phyloP scores from a whole-genome alignment of 2,797 vertebrate species.

The Karalla daura region DNA sequence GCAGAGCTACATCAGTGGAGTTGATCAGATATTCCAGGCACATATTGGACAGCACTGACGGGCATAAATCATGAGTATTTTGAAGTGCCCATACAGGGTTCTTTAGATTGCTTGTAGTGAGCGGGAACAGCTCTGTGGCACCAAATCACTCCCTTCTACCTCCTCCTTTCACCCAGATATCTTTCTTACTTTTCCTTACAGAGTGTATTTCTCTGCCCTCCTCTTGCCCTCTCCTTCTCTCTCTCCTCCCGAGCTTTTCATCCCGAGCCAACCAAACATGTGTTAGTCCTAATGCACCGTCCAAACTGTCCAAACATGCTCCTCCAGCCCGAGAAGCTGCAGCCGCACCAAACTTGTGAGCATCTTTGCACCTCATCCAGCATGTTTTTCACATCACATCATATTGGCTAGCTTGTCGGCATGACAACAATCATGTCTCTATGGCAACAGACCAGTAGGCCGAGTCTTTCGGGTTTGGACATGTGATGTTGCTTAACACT shows the following conservation, averaged over 20 bases:
- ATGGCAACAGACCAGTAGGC: slow-evolving; percentile 73
- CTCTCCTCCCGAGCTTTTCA: slow-evolving; percentile 31
- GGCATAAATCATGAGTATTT: slow-evolving; percentile 78
- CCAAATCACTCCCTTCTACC: slow-evolving; percentile 39
- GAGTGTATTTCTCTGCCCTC: slow-evolving; percentile 52
- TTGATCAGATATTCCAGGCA: slow-evolving; percentile 77
- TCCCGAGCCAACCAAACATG: slow-evolving; percentile 41
- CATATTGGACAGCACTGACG: slow-evolving; percentile 66
- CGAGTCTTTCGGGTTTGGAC: slow-evolving; percentile 50
- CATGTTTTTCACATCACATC: slow-evolving; percentile 41
- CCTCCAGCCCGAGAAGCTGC: slow-evolving; percentile 37
- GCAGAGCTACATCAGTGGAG: slow-evolving; percentile 59
- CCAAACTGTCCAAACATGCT: slow-evolving; percentile 16
- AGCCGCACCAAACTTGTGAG: slow-evolving; percentile 38
- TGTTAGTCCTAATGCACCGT: slow-evolving; percentile 44
- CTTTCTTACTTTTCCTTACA: slow-evolving; percentile 47
- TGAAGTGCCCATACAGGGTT: slow-evolving; percentile 69
- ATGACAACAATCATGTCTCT: slow-evolving; percentile 76
- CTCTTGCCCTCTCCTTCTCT: slow-evolving; percentile 28
- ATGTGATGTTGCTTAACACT: slow-evolving; percentile 43
- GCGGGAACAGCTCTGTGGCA: slow-evolving; percentile 52
- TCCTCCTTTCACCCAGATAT: slow-evolving; percentile 45
- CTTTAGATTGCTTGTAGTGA: slow-evolving; percentile 57
- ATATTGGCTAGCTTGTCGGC: slow-evolving; percentile 65
- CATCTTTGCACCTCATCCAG: slow-evolving; percentile 31